Base-by-base conservation (phyloP, 2,888 invertebrate species). In the Physocephala rufipes region DNA sequence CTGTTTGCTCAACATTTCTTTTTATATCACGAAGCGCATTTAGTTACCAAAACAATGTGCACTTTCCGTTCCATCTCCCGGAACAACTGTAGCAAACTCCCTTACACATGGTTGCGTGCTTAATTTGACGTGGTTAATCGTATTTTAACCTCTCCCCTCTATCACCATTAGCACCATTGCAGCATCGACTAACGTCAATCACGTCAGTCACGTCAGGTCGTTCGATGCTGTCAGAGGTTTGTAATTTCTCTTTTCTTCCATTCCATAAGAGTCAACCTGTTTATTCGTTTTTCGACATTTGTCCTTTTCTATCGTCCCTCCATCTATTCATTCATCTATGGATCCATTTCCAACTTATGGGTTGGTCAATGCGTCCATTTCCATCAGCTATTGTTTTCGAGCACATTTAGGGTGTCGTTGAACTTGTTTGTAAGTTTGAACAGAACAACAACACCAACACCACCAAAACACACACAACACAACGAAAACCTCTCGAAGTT, bases 101-200 rank as follows among this genome's bases (percentile, higher is more conserved):
- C 51, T 36, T 68, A 51, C 68, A 76, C 75, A 75, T 74, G 74
- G 74, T 73, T 76, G 74, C 76, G 75, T 76, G 76, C 75, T 76
- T 76, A 76, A 76, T 76, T 76, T 74, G 74, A 74, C 74, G 76
- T 76, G 74, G 75, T 76, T 76, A 76, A 76, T 76, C 74, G 73
- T 72, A 63, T 68, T 62, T 30, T 26, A 63, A 47, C 13, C 4
- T 30, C 51, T 21, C 24, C 24, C 16, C 26, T 21, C 21, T 45
- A 1, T 24, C 19, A 43, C 13, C 45, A 55, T 28, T 19, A 43
- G 36, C 59, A 2, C n/a, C n/a, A n/a, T n/a, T 21, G 24, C 45
- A 55, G 21, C 55, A 43, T 30, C 24, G 12, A 26, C 15, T 26
- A 45, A 45, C 43, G 21, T 28, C 51, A 58, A 15, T 51, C 26